These are phyloP conservation scores for Campylomormyrus tamandua DNA, from an alignment of 2,113 vertebrate genomes.

Conservation along the genomic window DNA sequence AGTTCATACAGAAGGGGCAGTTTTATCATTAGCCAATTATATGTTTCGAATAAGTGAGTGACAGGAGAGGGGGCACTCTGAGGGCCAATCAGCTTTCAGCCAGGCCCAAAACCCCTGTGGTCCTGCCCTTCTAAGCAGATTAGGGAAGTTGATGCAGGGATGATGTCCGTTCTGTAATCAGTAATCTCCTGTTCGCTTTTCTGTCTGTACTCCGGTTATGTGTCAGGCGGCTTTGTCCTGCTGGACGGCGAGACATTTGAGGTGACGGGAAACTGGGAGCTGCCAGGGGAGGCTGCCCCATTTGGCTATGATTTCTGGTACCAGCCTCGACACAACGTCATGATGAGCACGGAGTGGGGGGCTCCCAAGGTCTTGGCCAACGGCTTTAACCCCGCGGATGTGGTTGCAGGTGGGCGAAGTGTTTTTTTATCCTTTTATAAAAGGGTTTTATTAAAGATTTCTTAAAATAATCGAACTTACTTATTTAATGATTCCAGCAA, in stretches of 20 bases:
- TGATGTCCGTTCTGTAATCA: not conserved
- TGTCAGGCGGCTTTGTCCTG: conserved; percentile 74
- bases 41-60: not conserved
- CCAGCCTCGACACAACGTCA: conserved; percentile 85
- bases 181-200: not conserved
- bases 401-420: conserved; percentile 62
- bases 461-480: not conserved
- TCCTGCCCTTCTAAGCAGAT: not conserved
- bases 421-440: not conserved
- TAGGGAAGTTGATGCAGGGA: not conserved
- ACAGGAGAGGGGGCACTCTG: not conserved
- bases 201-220: not conserved
- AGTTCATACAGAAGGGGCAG: too few relatives aligned
- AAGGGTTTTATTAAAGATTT: not conserved
- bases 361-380: conserved; percentile 58
- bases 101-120: not conserved
- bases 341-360: conserved; percentile 87
- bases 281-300: conserved; percentile 49
- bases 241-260: conserved; percentile 86
- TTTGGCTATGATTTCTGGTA: conserved; percentile 95
- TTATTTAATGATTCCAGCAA: not conserved
- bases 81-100: not conserved
- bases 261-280: conserved; percentile 81
- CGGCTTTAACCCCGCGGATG: conserved; percentile 70
- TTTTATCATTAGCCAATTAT: not conserved